Conservation (phyloP, 2,888 invertebrate species). For the Helicoverpa assulta region DNA sequence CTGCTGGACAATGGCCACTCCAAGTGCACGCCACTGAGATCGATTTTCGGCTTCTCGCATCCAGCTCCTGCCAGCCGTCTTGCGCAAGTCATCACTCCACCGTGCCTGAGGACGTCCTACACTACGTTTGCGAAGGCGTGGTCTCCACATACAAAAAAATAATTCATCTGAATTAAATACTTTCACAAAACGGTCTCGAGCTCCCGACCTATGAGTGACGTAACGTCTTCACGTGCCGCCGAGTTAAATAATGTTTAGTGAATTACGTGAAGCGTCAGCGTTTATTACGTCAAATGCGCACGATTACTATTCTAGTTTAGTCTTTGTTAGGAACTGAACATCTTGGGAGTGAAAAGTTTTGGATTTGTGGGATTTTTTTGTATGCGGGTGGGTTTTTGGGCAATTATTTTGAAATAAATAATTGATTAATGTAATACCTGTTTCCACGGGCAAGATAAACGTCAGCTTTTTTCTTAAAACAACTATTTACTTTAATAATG, state of each 20-base stretch:
- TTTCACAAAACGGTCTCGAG: conserved; percentile 9
- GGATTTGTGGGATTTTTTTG: not conserved
- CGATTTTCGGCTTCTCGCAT: too few species aligned
- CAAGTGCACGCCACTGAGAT: too few species aligned
- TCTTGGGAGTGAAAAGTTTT: conserved; percentile 9
- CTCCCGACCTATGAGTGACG: conserved; percentile 36
- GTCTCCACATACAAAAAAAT: too few species aligned
- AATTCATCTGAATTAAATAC: not conserved
- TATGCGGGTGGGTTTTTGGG: not conserved
- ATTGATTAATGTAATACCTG: too few species aligned
- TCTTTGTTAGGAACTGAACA: conserved; percentile 28
- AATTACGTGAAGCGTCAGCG: conserved; percentile 64
- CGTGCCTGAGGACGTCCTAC: too few species aligned
- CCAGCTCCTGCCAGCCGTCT: too few species aligned
- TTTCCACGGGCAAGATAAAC: too few species aligned
- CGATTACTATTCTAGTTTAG: conserved; percentile 57
- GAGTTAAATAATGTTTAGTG: conserved; percentile 72
- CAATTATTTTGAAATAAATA: conserved; percentile 4
- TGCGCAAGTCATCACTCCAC: too few species aligned
- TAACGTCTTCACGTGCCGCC: conserved; percentile 28
- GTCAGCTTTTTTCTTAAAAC: too few species aligned
- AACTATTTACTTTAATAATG: too few species aligned
- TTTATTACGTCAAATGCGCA: conserved; percentile 13
- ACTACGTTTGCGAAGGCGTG: too few species aligned
- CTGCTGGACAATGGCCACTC: too few species aligned